Base-by-base conservation (phyloP, 2,113 vertebrate genomes). In the Cryptomyrus ogoouensis region DNA sequence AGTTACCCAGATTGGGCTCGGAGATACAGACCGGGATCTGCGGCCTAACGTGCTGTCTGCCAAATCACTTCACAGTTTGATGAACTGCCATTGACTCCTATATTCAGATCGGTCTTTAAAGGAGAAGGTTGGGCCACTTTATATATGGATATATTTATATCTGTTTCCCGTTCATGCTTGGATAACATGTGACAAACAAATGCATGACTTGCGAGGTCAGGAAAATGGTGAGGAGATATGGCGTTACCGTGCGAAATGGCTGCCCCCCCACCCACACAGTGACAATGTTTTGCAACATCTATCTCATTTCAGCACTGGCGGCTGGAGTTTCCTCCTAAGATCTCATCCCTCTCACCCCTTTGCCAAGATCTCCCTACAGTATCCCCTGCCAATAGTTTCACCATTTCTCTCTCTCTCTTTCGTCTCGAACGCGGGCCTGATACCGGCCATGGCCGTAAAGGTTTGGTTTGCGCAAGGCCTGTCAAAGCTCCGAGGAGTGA, bases 151-250 rank as follows among this genome's bases (percentile, higher is more conserved):
- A 17, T 19, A 12, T 86, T 52, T 56, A 21, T 56, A 56, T 56
- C 52, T 56, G 6, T 52, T 35, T 58, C 10, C 31, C 0, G 9
- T 89, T 31, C 13, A 62, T 56, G 44, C 90, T 90, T 70, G 56
- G 44, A 44, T 66, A 52, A 9, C 46, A 58, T 24, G 21, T 90
- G 52, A 56, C 42, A 58, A 84, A 49, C 49, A 84, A 46, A 77
- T 9, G 39, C 53, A 13, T 12, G 89, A n/a, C 52, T n/a, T 49
- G 80, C 42, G 85, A 92, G 93, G 94, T 90, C 93, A 93, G 93
- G 94, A 94, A 85, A 92, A 85, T 94, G 93, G 93, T 92, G 94
- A 93, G 93, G 91, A 52, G 91, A 91, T 90, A 84, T 0, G 1
- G 80, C 24, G 17, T 44, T 91, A 83, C 88, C 91, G 56, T 89